A percentile compares a stretch with the other conserved stretches of the same genome.
Evolutionary conservation across 2,113 vertebrate genomes (phyloP).

Genomic region (Takifugu bimaculatus): DNA sequence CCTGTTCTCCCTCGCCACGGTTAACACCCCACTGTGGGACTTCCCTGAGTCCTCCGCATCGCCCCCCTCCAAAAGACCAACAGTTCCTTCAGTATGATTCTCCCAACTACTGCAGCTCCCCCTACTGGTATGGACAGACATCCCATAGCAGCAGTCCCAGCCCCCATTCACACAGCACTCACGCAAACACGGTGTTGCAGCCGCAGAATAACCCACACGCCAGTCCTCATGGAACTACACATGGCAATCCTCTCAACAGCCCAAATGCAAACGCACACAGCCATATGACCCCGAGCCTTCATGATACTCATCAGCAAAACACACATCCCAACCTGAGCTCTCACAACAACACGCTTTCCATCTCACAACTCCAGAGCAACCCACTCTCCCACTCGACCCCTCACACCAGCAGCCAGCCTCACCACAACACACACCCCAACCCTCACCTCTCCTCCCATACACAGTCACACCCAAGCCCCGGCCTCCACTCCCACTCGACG

Average conservation of each 20-base stretch:
- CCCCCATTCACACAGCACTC: conserved; percentile 55
- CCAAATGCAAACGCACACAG: conserved; percentile 46
- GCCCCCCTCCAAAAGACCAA: conserved; percentile 77
- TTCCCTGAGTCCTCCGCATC: conserved; percentile 81
- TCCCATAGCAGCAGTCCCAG: conserved; percentile 69
- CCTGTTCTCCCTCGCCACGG: conserved; percentile 87
- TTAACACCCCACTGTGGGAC: conserved; percentile 86
- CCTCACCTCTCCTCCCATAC: conserved; percentile 43
- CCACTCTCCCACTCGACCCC: conserved; percentile 46
- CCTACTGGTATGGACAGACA: conserved; percentile 92
- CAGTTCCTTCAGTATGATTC: conserved; percentile 94
- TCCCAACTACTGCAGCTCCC: conserved; percentile 92
- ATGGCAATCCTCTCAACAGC: conserved; percentile 41
- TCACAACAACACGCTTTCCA: conserved; percentile 45
- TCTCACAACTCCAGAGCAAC: conserved; percentile 51
- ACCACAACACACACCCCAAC: conserved; percentile 51
- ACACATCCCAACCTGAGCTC: conserved; percentile 53
- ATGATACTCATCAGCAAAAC: conserved; percentile 60
- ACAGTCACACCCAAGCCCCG: conserved; percentile 46
- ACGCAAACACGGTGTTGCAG: conserved; percentile 50
- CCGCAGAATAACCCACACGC: conserved; percentile 58
- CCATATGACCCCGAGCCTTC: conserved; percentile 37
- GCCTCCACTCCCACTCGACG: conserved; percentile 55
- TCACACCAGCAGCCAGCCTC: conserved; percentile 46
- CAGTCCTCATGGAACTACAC: conserved; percentile 59